Evolutionary conservation across 2,113 vertebrate genomes (phyloP), one percentile per base, ranked within the genome.

Genomic region (Spea multiplicata): DNA sequence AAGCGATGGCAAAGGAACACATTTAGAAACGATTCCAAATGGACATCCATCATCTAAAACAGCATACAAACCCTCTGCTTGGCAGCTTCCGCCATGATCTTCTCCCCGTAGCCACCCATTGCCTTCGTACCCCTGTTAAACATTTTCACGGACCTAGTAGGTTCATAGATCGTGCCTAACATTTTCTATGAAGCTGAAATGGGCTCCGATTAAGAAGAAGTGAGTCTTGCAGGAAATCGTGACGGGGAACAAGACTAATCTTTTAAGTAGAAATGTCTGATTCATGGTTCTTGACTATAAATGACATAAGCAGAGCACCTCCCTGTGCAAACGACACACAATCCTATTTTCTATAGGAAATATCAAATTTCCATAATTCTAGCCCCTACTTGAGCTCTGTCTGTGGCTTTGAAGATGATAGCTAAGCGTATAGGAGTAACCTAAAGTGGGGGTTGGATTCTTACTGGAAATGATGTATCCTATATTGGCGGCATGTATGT

Each of bases 321-420:
- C 61, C 52, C 49, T 72, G 61, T 47, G 69, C 16, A 46, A 47
- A 53, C 62, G 45, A 10, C 0, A 55, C 68, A 66, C 48, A 78
- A 44, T 10, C 59, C 16, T 5, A 12, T 62, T 78, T 78, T 48
- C 76, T 72, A 65, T 72, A 78, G 76, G 76, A 78, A 78, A 78
- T 72, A 78, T 65, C 61, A 78, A 17, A 8, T 66, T 66, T 66
- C 71, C 57, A 55, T 66, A 67, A 49, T 64, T 48, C 44, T 1
- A 0, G 0, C 16, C 16, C 17, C 80, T 14, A 46, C 14, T 5
- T 30, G 3, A 3, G 0, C 13, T 65, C 49, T 46, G 59, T 78
- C 61, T 71, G 76, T 69, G 66, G 75, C 66, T 77, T 76, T 76
- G 16, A 69, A 61, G 53, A 4, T 49, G 44, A 61, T 44, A 52